These are phyloP conservation scores for Chroicocephalus ridibundus DNA, from an alignment of 2,113 vertebrate species.

Conservation along the genomic window DNA sequence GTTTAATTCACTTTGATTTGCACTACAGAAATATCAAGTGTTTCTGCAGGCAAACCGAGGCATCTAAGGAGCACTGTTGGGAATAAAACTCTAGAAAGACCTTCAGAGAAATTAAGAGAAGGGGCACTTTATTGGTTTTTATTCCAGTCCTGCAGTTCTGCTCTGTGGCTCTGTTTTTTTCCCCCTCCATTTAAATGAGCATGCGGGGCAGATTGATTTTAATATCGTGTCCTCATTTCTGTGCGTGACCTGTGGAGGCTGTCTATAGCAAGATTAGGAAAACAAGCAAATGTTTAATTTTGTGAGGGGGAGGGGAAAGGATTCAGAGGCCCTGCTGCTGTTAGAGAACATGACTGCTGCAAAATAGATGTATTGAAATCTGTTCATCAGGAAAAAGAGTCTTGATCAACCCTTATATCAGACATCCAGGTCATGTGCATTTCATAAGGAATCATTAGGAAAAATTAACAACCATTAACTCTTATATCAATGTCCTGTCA, in stretches of 20 bases:
- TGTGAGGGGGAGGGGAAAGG: conserved; percentile 19
- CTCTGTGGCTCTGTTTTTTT: conserved; percentile 5
- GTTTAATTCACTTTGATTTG: conserved; percentile 96
- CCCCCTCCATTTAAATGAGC: not conserved
- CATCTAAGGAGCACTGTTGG: conserved; percentile 60
- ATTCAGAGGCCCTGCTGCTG: not conserved
- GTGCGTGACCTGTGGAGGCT: conserved; percentile 17
- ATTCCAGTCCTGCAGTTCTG: conserved; percentile 35
- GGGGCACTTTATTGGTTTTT: conserved; percentile 59
- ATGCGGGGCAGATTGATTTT: conserved; percentile 38
- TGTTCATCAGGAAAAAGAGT: not conserved
- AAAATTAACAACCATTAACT: not conserved
- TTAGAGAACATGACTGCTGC: not conserved
- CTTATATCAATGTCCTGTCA: not conserved
- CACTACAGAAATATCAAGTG: conserved; percentile 75
- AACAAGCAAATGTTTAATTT: conserved; percentile 59
- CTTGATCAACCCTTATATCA: not conserved
- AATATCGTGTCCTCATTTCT: conserved; percentile 40
- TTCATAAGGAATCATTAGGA: not conserved
- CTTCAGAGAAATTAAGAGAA: conserved; percentile 62
- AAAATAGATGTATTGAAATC: not conserved
- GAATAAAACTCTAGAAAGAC: conserved; percentile 65
- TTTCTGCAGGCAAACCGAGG: conserved; percentile 67
- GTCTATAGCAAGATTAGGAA: conserved; percentile 54
- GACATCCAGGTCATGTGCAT: not conserved